A percentile compares a stretch with the other conserved stretches of the same genome.
Evolutionary conservation across 2,113 vertebrate genomes (phyloP).

Genomic region (Aegypius monachus): DNA sequence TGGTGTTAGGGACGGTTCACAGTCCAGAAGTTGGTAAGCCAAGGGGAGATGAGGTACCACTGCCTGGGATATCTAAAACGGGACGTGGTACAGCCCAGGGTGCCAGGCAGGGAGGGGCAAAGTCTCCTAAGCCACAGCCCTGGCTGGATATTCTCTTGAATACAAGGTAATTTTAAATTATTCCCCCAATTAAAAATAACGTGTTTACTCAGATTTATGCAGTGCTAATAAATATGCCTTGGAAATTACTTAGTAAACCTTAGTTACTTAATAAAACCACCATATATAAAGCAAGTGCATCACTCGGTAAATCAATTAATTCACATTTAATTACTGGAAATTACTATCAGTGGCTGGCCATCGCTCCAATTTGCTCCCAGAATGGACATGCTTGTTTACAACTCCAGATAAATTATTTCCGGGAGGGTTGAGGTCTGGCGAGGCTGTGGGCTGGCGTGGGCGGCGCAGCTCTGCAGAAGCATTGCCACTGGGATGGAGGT

Average conservation of each 20-base stretch:
- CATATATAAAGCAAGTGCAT: not conserved
- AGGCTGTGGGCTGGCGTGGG: not conserved
- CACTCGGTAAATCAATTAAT: slow-evolving; percentile 9
- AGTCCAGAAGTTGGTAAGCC: rapidly evolving
- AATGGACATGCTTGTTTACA: not conserved
- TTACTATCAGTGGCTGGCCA: not conserved
- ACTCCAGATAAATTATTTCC: not conserved
- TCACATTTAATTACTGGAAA: not conserved
- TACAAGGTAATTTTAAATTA: not conserved
- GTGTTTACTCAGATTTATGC: slow-evolving; percentile 29
- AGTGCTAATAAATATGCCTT: not conserved
- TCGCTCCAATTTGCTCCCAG: not conserved
- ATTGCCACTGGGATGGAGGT: not conserved
- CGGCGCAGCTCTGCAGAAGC: not conserved
- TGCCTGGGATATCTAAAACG: rapidly evolving
- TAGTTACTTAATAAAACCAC: not conserved
- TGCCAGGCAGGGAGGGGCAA: not conserved
- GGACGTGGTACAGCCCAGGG: not conserved
- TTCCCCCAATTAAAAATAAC: not conserved
- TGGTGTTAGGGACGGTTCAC: rapidly evolving
- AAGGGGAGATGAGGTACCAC: not conserved
- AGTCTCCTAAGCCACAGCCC: not conserved
- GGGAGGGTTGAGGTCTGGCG: not conserved
- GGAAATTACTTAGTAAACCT: not conserved
- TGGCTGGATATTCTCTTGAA: not conserved